These are phyloP conservation scores for Orthosia gracilis DNA, from an alignment of 2,888 invertebrate genomes.

Conservation along the genomic window DNA sequence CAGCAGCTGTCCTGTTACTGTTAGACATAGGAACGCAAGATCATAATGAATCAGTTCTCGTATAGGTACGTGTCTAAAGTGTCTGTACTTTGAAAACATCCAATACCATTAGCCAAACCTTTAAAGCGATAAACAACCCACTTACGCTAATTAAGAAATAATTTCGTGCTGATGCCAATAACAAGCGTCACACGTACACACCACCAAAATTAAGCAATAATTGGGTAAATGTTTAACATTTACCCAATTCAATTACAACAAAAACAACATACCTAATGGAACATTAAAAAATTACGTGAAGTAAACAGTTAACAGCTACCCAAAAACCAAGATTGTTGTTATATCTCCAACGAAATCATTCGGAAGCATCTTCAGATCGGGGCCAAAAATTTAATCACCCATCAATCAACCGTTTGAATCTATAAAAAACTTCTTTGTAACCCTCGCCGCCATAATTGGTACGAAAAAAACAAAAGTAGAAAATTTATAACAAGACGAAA, in stretches of 20 bases:
- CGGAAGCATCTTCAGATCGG: conserved; percentile 86
- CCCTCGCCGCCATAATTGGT: conserved; percentile 83
- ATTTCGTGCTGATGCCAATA: conserved; percentile 25
- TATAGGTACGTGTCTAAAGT: too few species aligned
- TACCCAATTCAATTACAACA: conserved; percentile 68
- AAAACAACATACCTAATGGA: conserved; percentile 68
- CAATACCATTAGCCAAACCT: neutral
- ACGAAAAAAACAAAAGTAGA: conserved; percentile 88
- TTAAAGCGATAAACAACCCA: neutral
- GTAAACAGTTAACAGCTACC: conserved; percentile 71
- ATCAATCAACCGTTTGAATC: conserved; percentile 85
- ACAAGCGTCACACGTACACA: conserved; percentile 28
- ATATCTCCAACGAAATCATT: conserved; percentile 82
- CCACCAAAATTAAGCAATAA: conserved; percentile 55
- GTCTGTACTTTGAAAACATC: neutral
- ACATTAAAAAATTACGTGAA: conserved; percentile 72
- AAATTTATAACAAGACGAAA: conserved; percentile 89
- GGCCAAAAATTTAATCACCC: conserved; percentile 88
- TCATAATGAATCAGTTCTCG: neutral
- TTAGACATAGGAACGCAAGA: neutral
- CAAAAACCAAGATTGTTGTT: conserved; percentile 74
- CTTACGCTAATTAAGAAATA: neutral
- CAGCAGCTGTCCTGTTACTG: neutral
- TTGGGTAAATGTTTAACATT: conserved; percentile 52
- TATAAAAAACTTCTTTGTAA: conserved; percentile 86